Base-by-base conservation (phyloP, 2,888 invertebrate species). In the Creontiades dilutus region DNA sequence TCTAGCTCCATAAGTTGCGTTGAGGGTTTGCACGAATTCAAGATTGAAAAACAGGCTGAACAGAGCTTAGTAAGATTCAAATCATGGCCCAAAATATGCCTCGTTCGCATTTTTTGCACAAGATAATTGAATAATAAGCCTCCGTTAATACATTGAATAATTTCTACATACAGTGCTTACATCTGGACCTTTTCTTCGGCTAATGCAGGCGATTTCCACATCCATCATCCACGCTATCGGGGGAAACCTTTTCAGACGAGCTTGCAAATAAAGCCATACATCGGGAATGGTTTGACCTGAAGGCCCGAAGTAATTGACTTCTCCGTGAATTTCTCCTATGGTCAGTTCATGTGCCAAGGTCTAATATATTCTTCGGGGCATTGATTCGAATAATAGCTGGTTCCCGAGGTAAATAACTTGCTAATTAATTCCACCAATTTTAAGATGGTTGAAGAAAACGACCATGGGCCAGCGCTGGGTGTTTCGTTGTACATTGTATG, bases 351-450 rank as follows among this genome's bases (percentile, higher is more conserved):
- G 80, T 9, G 89, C 81, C 81, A 89, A 61, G 7, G 37, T 37
- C 37, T 81, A 13, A 19, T 14, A 81, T 7, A 81, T 37, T 48
- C 81, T 87, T 87, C 87, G 19, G 13, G 46, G 46, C 81, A 81
- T 37, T 46, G 81, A n/a, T 81, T 81, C 47, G 7, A 48, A n/a
- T n/a, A n/a, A n/a, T n/a, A n/a, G 46, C 12, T 82, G 27, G n/a
- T 88, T 88, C 76, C 88, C 88, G 9, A 88, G 88, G 76, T 80
- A 47, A 78, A 88, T 88, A 78, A 88, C 78, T 5, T 37, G 16
- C 3, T 78, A 80, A 88, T 88, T 88, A 78, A 88, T 76, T 37
- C 88, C 88, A 37, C 78, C 88, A 14, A 88, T 13, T n/a, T 76
- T 78, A 46, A 82, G 47, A 7, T 4, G 12, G 46, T 46, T 13